Evolutionary conservation across 1,140 invertebrate species (phyloP), one percentile per base, ranked within the genome.

Genomic region (Gryllus bimaculatus): DNA sequence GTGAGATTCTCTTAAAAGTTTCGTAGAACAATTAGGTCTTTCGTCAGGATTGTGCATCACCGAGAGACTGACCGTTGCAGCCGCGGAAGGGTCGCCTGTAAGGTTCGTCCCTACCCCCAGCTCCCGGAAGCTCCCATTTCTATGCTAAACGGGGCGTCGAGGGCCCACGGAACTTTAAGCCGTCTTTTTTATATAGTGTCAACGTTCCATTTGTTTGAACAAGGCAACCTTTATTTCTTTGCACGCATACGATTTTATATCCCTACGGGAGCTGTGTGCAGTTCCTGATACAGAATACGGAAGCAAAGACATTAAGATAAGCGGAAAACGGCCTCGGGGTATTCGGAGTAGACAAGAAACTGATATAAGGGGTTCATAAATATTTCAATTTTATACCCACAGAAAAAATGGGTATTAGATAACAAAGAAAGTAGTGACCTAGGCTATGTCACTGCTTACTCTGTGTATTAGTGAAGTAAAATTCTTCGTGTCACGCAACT

Each of bases 301-400:
- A 66, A 66, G 54, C 10, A 66, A 66, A 66, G 54, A 66, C 54
- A 66, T 66, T 66, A 66, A 66, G 54, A 66, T 66, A 66, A 66
- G 54, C 54, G 18, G 54, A 66, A 15, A 66, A 18, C 10, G 10
- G 54, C 7, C 26, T 66, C 10, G 1, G 54, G 54, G 54, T 13
- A 18, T 7, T 66, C 54, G 10, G 3, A 18, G 18, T 1, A 66
- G 18, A 66, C 54, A 39, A 39, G 26, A 18, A 13, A 66, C 54
- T 13, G 54, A 66, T 66, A 66, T 66, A 66, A 66, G 18, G 18
- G 10, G 54, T 66, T 18, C 54, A 66, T 66, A 13, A 66, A 66
- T 18, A 18, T 66, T 13, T 66, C 54, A 66, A 18, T 66, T 66
- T 39, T 39, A 39, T 39, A 39, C 26, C 5, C 1, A 39, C 26